Base-by-base conservation (phyloP, 2,888 invertebrate species). In the Physocephala rufipes region DNA sequence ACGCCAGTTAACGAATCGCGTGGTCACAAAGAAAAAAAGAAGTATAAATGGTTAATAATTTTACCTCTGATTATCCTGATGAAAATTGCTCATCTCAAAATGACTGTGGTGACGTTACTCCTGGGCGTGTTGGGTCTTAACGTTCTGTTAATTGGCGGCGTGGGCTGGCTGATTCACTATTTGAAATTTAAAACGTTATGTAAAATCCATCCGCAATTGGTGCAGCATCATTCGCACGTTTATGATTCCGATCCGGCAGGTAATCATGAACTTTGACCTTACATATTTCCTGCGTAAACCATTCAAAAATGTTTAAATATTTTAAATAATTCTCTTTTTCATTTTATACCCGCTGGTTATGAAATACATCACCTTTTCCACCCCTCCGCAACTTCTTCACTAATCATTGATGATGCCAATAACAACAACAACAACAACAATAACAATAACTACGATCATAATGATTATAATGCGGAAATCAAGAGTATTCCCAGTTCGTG, bases 21-120 rank as follows among this genome's bases (percentile, higher is more conserved):
- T 16, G 72, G 76, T 0, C 76, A 75, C 67, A 73, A 74, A 36
- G 81, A 82, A 49, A 82, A 79, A 71, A 84, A 79, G 74, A 81
- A 82, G 62, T 76, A 75, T 30, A 82, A 78, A 71, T 84, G 83
- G 84, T 78, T 84, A 1, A 77, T 85, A 26, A 79, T 85, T 21
- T 71, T 85, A 70, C 85, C 85, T 0, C 73, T 85, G 66, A 80
- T 85, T 66, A 84, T 85, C 61, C 75, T 85, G 13, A 79, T 85
- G 79, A 85, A 85, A 77, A 82, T 85, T 9, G 82, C 84, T 0
- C 85, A 85, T 51, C 70, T 85, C 13, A 85, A 85, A 72, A 82
- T 84, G 82, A 82, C 82, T 0, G 47, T 83, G 12, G 82, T 85
- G 1, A 78, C 81, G 4, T 69, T 85, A 72, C 74, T 85, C n/a